Conservation (phyloP, 2,113 vertebrate genomes). For the Holacanthus passer region DNA sequence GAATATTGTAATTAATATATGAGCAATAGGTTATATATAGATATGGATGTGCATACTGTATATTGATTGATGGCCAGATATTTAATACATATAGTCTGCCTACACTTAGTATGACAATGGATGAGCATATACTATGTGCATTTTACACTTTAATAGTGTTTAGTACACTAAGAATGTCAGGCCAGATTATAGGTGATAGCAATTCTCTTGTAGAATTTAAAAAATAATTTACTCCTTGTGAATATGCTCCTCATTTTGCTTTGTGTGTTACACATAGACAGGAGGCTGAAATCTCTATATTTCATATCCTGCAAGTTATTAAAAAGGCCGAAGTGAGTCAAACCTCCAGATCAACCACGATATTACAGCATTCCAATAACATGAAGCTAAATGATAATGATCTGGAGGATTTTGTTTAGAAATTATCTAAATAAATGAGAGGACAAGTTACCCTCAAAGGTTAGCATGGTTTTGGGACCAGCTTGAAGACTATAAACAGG, state of each 20-base stretch:
- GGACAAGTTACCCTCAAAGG: background rate
- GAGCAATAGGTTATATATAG: background rate
- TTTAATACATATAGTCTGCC: background rate
- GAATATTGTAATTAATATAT: background rate
- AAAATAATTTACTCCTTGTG: too few species aligned
- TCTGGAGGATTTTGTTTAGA: background rate
- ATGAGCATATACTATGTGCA: background rate
- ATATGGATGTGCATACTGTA: background rate
- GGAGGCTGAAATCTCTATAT: background rate
- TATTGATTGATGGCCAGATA: background rate
- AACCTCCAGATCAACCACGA: background rate
- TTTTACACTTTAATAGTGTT: background rate
- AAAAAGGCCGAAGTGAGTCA: background rate
- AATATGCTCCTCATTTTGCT: background rate
- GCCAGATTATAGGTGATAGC: background rate
- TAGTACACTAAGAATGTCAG: too few species aligned
- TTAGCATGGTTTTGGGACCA: background rate
- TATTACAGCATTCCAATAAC: background rate
- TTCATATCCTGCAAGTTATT: background rate
- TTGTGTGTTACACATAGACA: too few species aligned
- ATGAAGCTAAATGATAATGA: background rate
- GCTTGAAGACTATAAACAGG: background rate
- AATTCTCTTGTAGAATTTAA: background rate
- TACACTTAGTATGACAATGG: background rate
- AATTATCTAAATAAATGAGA: background rate